These are phyloP conservation scores for Blomia tropicalis DNA, from an alignment of 2,888 invertebrate species.

Conservation along the genomic window DNA sequence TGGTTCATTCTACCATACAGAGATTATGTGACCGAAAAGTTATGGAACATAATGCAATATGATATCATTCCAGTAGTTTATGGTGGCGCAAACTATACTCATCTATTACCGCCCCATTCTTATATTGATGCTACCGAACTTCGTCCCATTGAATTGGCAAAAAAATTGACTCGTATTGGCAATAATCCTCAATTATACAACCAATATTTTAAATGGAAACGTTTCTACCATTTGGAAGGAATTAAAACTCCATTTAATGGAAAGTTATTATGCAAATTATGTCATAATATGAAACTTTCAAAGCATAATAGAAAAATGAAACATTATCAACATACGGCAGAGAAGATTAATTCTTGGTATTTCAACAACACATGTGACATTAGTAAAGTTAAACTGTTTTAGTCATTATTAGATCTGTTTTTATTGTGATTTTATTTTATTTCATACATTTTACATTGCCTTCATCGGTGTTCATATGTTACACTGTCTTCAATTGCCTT, in stretches of 20 bases:
- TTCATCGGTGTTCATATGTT: too few relatives aligned
- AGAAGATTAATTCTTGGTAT: slow-evolving; percentile 2
- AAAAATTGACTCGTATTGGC: background rate
- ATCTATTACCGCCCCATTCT: slow-evolving; percentile 15
- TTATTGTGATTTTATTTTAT: too few relatives aligned
- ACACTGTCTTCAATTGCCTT: too few relatives aligned
- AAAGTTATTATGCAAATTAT: background rate
- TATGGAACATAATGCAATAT: slow-evolving; percentile 12
- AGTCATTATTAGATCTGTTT: too few relatives aligned
- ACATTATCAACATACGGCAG: too few relatives aligned
- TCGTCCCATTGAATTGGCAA: background rate
- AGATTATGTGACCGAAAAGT: slow-evolving; percentile 24
- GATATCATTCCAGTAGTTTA: slow-evolving; percentile 21
- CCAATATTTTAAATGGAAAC: slow-evolving; percentile 7
- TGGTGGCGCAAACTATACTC: slow-evolving; percentile 21
- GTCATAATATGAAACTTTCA: background rate
- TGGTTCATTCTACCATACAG: background rate
- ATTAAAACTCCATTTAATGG: background rate
- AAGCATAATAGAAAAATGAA: too few relatives aligned
- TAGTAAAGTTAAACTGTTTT: background rate
- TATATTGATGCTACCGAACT: slow-evolving; percentile 12
- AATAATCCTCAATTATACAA: background rate
- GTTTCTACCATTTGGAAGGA: background rate
- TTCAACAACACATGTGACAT: background rate
- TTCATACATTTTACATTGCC: too few relatives aligned